phyloP scores from a whole-genome alignment of 2,113 vertebrate genomes.

The Aphyosemion australe region DNA sequence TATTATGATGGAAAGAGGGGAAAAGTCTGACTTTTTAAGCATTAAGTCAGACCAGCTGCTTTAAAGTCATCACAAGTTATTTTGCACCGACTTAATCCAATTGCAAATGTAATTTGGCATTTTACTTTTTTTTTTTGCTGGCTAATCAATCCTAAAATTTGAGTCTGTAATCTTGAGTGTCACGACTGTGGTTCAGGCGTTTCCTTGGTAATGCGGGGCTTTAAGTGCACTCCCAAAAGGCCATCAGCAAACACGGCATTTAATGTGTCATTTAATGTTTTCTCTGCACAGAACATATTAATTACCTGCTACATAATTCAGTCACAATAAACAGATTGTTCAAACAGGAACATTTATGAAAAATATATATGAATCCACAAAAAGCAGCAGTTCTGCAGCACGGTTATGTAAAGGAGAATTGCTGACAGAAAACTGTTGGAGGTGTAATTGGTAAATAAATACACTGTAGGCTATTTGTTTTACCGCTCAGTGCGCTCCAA shows the following conservation, averaged over 20 bases:
- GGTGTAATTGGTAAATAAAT: conserved; percentile 1
- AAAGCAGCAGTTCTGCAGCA: background rate
- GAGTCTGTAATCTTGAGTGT: background rate
- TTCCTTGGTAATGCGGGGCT: background rate
- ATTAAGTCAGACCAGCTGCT: background rate
- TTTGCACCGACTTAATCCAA: background rate
- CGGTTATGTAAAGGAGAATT: background rate
- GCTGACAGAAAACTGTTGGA: background rate
- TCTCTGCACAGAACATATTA: background rate
- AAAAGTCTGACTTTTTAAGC: too few relatives aligned
- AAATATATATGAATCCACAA: background rate
- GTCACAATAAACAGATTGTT: background rate
- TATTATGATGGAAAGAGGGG: too few relatives aligned
- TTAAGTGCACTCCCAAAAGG: background rate
- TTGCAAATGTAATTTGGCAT: background rate
- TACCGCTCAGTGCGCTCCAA: background rate
- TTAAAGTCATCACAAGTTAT: background rate
- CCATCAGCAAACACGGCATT: background rate
- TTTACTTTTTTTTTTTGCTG: background rate
- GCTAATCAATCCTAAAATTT: background rate
- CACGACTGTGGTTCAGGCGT: background rate
- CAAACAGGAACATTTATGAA: background rate
- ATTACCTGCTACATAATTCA: background rate
- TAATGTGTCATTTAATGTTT: background rate
- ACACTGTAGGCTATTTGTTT: conserved; percentile 4